phyloP scores from a whole-genome alignment of 1,140 invertebrate species.

The Pteromalus puparum region DNA sequence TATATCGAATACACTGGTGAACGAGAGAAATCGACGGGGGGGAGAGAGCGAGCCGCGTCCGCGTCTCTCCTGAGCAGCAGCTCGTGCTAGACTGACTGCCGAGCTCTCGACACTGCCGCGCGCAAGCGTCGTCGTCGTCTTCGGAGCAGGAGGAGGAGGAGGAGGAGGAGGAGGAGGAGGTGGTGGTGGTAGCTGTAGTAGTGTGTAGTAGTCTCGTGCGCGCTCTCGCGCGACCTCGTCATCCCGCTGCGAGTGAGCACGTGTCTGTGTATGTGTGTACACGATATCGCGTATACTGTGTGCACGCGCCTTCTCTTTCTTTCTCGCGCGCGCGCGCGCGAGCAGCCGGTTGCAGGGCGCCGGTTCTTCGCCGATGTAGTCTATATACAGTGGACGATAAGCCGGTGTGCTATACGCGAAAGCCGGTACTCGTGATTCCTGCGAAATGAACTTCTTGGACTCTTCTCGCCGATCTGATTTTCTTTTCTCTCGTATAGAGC shows the following conservation, averaged over 20 bases:
- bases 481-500: too few relatives aligned
- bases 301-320: conserved; percentile 7
- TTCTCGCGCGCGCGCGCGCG: background rate
- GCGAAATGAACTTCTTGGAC: too few relatives aligned
- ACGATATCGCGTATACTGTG: background rate
- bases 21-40: background rate
- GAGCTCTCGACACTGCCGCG: conserved; percentile 47
- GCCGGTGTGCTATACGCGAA: background rate
- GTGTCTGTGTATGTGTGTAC: background rate
- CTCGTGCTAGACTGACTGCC: conserved; percentile 72
- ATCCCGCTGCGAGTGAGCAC: background rate
- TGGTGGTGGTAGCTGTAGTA: too few relatives aligned
- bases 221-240: conserved; percentile 24
- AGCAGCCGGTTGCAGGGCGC: background rate
- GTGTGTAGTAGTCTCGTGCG: conserved; percentile 14
- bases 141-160: background rate
- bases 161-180: background rate
- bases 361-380: background rate
- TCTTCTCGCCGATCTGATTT: too few relatives aligned
- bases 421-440: background rate
- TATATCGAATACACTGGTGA: background rate
- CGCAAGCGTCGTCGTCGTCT: conserved; percentile 9
- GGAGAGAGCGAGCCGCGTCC: background rate
- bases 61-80: conserved; percentile 70
- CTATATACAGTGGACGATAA: background rate